These are phyloP conservation scores for Megaceryle alcyon DNA, from an alignment of 2,797 vertebrate genomes.

Conservation along the genomic window DNA sequence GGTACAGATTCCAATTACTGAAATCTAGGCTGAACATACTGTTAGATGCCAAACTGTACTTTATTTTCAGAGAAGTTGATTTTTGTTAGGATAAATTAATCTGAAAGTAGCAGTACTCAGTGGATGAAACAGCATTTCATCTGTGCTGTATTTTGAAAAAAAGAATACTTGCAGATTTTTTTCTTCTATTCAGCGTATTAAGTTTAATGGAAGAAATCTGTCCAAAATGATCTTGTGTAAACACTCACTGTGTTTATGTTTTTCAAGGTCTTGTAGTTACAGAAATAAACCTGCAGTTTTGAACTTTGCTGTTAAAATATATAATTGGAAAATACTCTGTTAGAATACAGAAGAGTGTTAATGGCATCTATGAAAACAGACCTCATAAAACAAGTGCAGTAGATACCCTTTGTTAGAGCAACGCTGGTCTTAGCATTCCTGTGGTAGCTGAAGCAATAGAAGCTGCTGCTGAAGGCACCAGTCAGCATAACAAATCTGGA, in stretches of 20 bases:
- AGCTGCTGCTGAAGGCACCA: not conserved
- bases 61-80: not conserved
- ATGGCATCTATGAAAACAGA: constrained; percentile 13
- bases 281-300: constrained; percentile 60
- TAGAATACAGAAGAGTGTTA: constrained; percentile 30
- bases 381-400: not conserved
- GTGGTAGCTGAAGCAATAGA: not conserved
- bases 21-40: not conserved
- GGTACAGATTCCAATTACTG: not conserved
- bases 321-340: constrained; percentile 31
- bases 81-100: not conserved
- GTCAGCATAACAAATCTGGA: not conserved
- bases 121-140: not conserved
- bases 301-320: constrained; percentile 55
- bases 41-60: not conserved
- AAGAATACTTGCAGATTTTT: not conserved
- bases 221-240: constrained; percentile 26
- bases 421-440: not conserved
- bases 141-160: constrained; percentile 35
- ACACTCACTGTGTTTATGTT: constrained; percentile 16
- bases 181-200: constrained; percentile 8
- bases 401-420: not conserved
- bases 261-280: constrained; percentile 50
- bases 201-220: constrained; percentile 41
- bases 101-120: not conserved